Evolutionary conservation across 2,888 invertebrate genomes (phyloP).

Genomic region (Calameuta idolon): DNA sequence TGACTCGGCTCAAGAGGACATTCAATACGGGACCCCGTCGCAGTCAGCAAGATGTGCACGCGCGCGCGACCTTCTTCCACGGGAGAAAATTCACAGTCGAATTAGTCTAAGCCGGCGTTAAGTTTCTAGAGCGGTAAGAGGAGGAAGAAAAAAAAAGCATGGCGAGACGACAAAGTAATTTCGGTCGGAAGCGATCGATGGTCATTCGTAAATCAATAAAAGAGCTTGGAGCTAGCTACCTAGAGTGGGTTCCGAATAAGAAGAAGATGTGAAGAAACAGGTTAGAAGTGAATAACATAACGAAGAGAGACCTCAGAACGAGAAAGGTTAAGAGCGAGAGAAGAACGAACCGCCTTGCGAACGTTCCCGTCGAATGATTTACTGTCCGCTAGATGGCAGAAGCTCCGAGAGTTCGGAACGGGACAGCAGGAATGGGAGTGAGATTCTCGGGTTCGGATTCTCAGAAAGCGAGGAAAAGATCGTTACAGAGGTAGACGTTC

Average conservation of each 20-base stretch:
- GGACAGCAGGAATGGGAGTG: slow-evolving; percentile 8
- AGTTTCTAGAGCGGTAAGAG: not conserved
- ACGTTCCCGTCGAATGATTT: slow-evolving; percentile 15
- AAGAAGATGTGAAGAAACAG: not conserved
- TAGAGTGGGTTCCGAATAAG: too few species aligned
- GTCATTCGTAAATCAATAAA: not conserved
- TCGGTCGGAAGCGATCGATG: not conserved
- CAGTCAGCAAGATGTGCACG: not conserved
- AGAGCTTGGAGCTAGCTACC: not conserved
- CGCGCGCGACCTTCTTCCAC: not conserved
- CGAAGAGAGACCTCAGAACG: not conserved
- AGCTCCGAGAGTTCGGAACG: slow-evolving; percentile 9
- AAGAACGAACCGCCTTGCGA: not conserved
- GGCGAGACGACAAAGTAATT: not conserved
- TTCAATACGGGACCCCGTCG: not conserved
- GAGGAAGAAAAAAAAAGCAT: not conserved
- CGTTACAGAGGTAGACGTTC: slow-evolving; percentile 15
- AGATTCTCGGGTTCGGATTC: slow-evolving; percentile 12
- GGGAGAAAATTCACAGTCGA: not conserved
- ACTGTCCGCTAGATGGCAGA: slow-evolving; percentile 21
- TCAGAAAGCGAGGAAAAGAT: slow-evolving; percentile 23
- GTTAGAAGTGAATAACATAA: not conserved
- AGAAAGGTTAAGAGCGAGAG: not conserved
- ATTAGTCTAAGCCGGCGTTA: not conserved
- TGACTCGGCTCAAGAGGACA: not conserved